Percentiles rank a stretch among this genome's conserved stretches.
Conservation (phyloP, 2,888 invertebrate genomes). For the Troilus luridus region DNA sequence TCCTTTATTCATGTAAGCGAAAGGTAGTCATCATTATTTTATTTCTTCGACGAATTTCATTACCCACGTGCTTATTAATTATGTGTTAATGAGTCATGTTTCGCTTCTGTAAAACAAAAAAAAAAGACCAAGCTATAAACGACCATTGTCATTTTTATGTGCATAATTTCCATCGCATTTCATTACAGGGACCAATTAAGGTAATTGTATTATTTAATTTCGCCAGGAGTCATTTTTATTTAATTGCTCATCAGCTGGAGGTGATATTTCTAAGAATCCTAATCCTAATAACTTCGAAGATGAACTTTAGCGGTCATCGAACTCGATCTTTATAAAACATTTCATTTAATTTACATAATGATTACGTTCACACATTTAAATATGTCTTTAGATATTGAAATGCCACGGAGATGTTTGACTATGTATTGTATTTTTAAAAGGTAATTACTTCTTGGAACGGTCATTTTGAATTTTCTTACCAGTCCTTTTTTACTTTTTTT, state of each 20-base stretch:
- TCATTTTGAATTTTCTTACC: too few relatives aligned
- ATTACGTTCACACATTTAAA: neutral
- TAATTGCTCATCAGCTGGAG: neutral
- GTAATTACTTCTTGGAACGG: neutral
- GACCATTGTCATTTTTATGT: neutral
- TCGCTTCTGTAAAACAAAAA: neutral
- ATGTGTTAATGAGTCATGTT: neutral
- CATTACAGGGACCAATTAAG: neutral
- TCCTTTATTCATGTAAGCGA: too few relatives aligned
- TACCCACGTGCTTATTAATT: neutral
- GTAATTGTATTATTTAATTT: neutral
- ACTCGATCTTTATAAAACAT: neutral
- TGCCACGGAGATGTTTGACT: neutral
- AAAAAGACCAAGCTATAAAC: neutral
- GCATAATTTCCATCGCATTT: constrained; percentile 9
- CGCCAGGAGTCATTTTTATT: neutral
- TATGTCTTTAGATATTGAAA: neutral
- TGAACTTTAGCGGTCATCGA: neutral
- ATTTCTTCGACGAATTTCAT: neutral
- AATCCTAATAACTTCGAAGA: neutral
- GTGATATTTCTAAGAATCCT: neutral
- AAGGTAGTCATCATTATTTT: too few relatives aligned
- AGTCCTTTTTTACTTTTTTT: too few relatives aligned
- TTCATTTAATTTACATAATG: neutral
- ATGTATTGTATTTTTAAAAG: neutral